phyloP scores from a whole-genome alignment of 2,888 invertebrate genomes.

The Luperina testacea region DNA sequence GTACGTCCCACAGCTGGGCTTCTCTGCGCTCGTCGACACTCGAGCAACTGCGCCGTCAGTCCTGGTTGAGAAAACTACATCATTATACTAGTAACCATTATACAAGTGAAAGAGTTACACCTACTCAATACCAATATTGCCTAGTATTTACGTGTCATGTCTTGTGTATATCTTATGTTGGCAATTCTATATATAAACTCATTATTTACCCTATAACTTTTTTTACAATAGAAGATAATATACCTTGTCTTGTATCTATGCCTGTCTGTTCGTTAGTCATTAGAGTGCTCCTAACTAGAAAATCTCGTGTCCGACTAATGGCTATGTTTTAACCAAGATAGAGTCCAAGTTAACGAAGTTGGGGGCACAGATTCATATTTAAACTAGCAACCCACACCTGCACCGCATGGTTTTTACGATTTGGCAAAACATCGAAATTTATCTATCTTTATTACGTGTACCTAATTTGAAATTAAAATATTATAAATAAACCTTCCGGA shows the following conservation, averaged over 20 bases:
- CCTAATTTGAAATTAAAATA: not conserved
- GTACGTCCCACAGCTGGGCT: conserved; percentile 84
- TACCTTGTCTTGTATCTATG: not conserved
- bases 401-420: not conserved
- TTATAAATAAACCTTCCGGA: not conserved
- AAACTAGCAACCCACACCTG: not conserved
- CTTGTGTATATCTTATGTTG: not conserved
- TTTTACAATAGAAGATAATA: too few relatives aligned
- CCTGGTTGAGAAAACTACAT: conserved; percentile 63
- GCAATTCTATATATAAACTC: not conserved
- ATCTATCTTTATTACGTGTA: not conserved
- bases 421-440: not conserved
- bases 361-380: not conserved
- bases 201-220: not conserved
- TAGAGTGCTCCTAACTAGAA: not conserved
- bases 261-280: not conserved
- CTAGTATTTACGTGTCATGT: not conserved
- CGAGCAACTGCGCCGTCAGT: conserved; percentile 82
- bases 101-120: not conserved
- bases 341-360: not conserved
- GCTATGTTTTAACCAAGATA: not conserved
- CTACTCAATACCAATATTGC: not conserved
- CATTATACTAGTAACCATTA: not conserved
- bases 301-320: not conserved
- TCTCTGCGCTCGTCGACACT: conserved; percentile 83